A percentile compares a stretch with the other conserved stretches of the same genome.
phyloP scores from a whole-genome alignment of 2,797 vertebrate species.

The Pagetopsis macropterus region DNA sequence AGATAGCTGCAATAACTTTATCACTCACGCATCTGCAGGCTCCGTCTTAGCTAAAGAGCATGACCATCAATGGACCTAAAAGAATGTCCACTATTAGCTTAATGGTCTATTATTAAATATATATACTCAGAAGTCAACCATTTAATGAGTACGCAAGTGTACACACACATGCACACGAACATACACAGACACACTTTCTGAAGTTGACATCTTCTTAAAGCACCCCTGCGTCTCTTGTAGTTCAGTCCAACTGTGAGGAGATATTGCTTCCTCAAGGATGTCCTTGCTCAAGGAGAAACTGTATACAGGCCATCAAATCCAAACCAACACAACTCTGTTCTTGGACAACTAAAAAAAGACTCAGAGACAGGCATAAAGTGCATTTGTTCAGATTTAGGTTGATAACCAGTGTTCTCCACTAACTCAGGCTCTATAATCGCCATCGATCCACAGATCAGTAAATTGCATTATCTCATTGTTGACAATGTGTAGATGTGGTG shows the following conservation, averaged over 20 bases:
- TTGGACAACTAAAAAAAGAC: slow-evolving; percentile 6
- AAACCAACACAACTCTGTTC: slow-evolving; percentile 26
- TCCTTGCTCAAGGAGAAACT: slow-evolving; percentile 70
- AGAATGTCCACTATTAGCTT: no score
- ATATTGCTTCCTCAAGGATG: slow-evolving; percentile 76
- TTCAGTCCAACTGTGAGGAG: slow-evolving; percentile 69
- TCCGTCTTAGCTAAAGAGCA: not conserved
- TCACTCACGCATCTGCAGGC: no score
- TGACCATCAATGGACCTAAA: not conserved
- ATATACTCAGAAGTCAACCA: not conserved
- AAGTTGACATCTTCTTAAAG: slow-evolving; percentile 47
- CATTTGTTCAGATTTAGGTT: slow-evolving; percentile 35
- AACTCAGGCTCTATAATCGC: not conserved
- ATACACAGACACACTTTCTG: slow-evolving; percentile 14
- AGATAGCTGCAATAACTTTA: no score
- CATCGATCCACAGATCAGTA: slow-evolving; percentile 42
- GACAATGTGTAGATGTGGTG: slow-evolving; percentile 51
- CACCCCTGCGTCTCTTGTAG: slow-evolving; percentile 59
- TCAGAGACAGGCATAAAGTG: not conserved
- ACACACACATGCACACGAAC: not conserved
- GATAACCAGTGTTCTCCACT: slow-evolving; percentile 34
- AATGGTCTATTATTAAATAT: no score
- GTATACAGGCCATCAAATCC: slow-evolving; percentile 55
- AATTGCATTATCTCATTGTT: slow-evolving; percentile 58
- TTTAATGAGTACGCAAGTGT: not conserved